phyloP scores from a whole-genome alignment of 2,797 vertebrate genomes.

The Acrossocheilus fasciatus region DNA sequence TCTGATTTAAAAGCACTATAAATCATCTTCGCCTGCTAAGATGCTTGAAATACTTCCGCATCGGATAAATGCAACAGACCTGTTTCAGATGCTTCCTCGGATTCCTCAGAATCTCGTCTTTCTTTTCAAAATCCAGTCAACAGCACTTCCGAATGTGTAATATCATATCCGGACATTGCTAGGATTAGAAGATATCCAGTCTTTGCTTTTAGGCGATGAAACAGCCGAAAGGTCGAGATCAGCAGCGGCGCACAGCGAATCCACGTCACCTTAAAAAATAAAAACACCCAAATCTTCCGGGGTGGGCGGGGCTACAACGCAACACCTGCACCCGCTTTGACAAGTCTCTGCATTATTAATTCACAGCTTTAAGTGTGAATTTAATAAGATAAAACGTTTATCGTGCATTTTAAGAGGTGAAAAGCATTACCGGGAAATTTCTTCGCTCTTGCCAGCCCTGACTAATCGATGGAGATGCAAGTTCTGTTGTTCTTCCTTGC shows the following conservation, averaged over 20 bases:
- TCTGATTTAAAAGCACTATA: not conserved
- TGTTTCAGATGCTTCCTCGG: conserved; percentile 56
- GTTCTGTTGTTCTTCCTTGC: not conserved
- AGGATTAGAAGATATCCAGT: not conserved
- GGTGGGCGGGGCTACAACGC: conserved; percentile 68
- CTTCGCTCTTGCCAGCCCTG: not conserved
- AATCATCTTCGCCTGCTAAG: not conserved
- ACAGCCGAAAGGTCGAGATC: conserved; percentile 5
- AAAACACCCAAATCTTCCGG: conserved; percentile 79
- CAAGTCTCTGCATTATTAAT: not conserved
- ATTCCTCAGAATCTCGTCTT: conserved; percentile 52
- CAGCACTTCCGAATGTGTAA: not conserved
- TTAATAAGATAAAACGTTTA: not conserved
- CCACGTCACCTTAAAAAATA: conserved; percentile 82
- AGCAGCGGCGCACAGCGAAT: conserved; percentile 53
- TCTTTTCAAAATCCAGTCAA: conserved; percentile 40
- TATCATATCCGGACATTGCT: conserved; percentile 33
- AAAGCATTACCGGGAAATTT: not conserved
- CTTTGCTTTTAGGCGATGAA: not conserved
- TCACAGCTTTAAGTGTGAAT: not conserved
- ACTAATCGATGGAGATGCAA: conserved; percentile 25
- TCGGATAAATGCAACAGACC: conserved; percentile 65
- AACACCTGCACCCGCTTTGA: conserved; percentile 4
- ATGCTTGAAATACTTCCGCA: conserved; percentile 46
- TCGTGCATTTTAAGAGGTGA: not conserved